Conservation (phyloP, 2,888 invertebrate genomes). For the Caenorhabditis angaria region DNA sequence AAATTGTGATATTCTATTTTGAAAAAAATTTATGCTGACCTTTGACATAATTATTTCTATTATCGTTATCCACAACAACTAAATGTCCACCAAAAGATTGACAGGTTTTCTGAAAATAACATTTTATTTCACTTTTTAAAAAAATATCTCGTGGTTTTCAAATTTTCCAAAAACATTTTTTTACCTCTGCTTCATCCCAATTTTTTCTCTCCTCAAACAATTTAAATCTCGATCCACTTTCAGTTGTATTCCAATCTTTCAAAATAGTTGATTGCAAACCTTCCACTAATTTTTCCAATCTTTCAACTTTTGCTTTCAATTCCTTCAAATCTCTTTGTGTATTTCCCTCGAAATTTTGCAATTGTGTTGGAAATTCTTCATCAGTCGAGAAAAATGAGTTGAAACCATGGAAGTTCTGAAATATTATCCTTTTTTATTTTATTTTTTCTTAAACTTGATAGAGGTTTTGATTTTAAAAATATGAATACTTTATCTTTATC, state of each 20-base stretch:
- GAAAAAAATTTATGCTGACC: constrained; percentile 21
- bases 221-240: constrained; percentile 53
- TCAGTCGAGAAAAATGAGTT: constrained; percentile 34
- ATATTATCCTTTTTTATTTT: no score
- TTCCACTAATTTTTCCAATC: constrained; percentile 28
- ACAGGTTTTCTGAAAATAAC: constrained; percentile 23
- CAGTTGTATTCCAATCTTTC: constrained; percentile 54
- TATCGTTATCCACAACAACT: constrained; percentile 53
- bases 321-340: constrained; percentile 26
- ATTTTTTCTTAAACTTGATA: no score
- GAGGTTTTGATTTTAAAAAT: no score
- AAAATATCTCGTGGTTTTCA: no score
- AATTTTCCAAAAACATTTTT: no score
- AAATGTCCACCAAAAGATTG: constrained; percentile 53
- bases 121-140: no score
- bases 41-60: constrained; percentile 52
- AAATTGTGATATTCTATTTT: not conserved
- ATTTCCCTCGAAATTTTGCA: constrained; percentile 29
- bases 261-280: constrained; percentile 39
- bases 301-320: constrained; percentile 31
- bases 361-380: constrained; percentile 37
- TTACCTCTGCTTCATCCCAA: constrained; percentile 56
- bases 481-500: not conserved
- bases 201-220: constrained; percentile 53
- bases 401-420: constrained; percentile 1